Evolutionary conservation across 2,797 vertebrate genomes (phyloP).

Genomic region (Neostethus bicornis): DNA sequence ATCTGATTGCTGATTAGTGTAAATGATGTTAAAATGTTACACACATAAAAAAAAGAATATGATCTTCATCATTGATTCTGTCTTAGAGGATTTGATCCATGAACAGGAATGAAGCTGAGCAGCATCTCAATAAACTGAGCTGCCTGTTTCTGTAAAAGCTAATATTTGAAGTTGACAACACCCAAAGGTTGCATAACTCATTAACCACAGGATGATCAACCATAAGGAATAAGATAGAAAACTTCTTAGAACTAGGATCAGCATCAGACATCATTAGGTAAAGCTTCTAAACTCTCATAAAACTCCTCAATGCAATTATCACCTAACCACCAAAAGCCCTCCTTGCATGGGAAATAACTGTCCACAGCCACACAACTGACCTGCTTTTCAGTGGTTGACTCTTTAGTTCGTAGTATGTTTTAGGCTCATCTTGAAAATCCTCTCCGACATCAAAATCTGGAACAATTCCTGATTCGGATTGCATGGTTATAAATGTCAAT

Average conservation of each 20-base stretch:
- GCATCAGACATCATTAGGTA: constrained; percentile 22
- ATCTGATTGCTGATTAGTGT: constrained; percentile 1
- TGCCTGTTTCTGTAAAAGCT: constrained; percentile 49
- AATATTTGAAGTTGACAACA: constrained; percentile 80
- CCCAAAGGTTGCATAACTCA: constrained; percentile 79
- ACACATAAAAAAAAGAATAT: background rate
- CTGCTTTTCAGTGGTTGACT: constrained; percentile 95
- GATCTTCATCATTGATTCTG: background rate
- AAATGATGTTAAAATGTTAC: background rate
- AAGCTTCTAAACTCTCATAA: constrained; percentile 5
- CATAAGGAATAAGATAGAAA: constrained; percentile 37
- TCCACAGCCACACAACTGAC: constrained; percentile 78
- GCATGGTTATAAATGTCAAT: constrained; percentile 82
- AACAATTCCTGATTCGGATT: constrained; percentile 95
- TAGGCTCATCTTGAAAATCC: constrained; percentile 94
- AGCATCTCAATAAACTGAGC: constrained; percentile 47
- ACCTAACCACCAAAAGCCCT: constrained; percentile 56
- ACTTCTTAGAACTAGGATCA: constrained; percentile 19
- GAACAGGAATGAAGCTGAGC: constrained; percentile 13
- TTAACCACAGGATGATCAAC: constrained; percentile 59
- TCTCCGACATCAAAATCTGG: constrained; percentile 94
- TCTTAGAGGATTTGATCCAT: constrained; percentile 1
- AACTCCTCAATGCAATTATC: constrained; percentile 48
- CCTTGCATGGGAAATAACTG: constrained; percentile 71
- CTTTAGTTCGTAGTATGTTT: constrained; percentile 97